Base-by-base conservation (phyloP, 92 coral and sea anemone species). In the Metridium senile region DNA sequence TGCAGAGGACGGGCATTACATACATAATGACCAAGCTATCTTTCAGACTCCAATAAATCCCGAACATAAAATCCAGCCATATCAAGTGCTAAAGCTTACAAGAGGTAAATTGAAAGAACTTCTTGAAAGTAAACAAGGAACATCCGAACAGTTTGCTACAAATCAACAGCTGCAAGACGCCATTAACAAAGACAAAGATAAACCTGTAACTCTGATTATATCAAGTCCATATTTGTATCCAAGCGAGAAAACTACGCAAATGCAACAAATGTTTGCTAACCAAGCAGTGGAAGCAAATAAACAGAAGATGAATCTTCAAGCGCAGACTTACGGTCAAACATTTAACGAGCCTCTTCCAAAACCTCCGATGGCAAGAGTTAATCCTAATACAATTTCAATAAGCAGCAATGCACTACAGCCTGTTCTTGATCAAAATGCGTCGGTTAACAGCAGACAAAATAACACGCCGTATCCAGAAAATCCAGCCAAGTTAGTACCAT, bases 221-320 rank as follows among this genome's bases (percentile, higher is more conserved):
- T 73, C 78, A 73, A 62, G 68, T 58, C 78, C 78, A n/a, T 73
- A 73, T 17, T 62, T 71, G 28, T 53, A 73, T 52, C 46, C 18
- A 58, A 11, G 22, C 11, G 43, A 32, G 33, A 23, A 34, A 23
- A 23, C 31, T 11, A 53, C 23, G 27, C 22, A 2, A 26, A 27
- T 11, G 6, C 69, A 63, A 30, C 43, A 28, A 28, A 28, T 11
- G n/a, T 20, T 19, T 63, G 69, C 45, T 25, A 56, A 33, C 52
- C 67, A 73, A 62, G 20, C 32, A 16, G 10, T 8, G 1, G 31
- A 8, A 13, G 1, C 69, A 63, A 29, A 31, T 31, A 7, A 63
- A 13, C 69, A 63, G 23, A 3, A 31, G 9, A 30, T 30, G 45
- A 9, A 11, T 63, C 9, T 39, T 11, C 65, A 59, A 59, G 27